Base-by-base conservation (phyloP, 1,140 invertebrate genomes). In the Lethrus apterus region DNA sequence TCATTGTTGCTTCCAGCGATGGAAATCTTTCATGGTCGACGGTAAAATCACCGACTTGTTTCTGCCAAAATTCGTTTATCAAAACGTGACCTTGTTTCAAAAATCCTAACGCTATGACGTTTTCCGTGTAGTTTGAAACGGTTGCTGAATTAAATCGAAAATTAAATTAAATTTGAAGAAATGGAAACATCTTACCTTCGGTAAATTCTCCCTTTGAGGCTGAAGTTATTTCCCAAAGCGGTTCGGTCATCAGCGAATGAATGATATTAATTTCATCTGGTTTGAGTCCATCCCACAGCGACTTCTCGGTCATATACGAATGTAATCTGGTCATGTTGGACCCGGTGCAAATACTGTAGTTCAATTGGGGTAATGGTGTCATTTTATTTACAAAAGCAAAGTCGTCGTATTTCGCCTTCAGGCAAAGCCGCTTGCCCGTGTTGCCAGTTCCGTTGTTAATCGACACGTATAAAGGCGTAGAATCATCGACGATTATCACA, bases 61-160 rank as follows among this genome's bases (percentile, higher is more conserved):
- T 74, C 58, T 92, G 87, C 88, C 88, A 92, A 54, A 83, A 81
- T 62, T 89, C 86, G 59, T 87, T 88, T 1, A 92, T 71, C 1
- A 90, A 59, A 0, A 92, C 85, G 58, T 89, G 86, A 0, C 86
- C 84, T 63, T 86, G 78, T 46, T 81, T 77, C 2, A 89, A 60
- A 55, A 84, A 86, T 1, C 81, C 80, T 11, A 86, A 62, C 13
- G 75, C 77, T 10, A 88, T 84, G 2, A 90, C 82, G 29, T 84
- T 78, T 52, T 89, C 84, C 0, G 86, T 89, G 49, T 88, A 88
- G 63, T 89, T 86, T 3, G 83, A 81, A 45, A 91, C 78, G 0
- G 79, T 74, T 8, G 67, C 66, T 57, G 30, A 11, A 55, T 52
- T 10, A 36, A 40, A 40, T 21, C 3, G 18, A 40, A 24, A 20